phyloP scores from a whole-genome alignment of 2,888 invertebrate genomes.

The Nudaria mundana region DNA sequence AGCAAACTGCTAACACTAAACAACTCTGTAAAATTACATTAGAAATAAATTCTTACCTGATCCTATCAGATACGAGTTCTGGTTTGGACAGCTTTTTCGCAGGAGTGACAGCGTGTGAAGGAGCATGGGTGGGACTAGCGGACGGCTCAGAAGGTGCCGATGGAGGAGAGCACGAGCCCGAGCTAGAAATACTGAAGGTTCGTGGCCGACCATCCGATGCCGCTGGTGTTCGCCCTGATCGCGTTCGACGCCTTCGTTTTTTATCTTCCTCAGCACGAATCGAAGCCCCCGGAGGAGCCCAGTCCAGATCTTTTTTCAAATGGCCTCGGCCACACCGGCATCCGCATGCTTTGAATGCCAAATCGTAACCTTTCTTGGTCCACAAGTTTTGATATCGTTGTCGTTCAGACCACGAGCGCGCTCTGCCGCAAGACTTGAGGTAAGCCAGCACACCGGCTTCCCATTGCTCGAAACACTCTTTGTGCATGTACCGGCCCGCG shows the following conservation, averaged over 20 bases:
- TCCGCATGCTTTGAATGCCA: slow-evolving; percentile 96
- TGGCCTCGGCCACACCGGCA: slow-evolving; percentile 97
- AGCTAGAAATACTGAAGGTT: slow-evolving; percentile 89
- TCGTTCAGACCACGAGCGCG: slow-evolving; percentile 96
- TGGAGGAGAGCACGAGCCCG: slow-evolving; percentile 91
- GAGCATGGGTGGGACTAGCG: slow-evolving; percentile 85
- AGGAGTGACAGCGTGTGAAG: slow-evolving; percentile 72
- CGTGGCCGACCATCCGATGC: slow-evolving; percentile 81
- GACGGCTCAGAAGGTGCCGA: slow-evolving; percentile 89
- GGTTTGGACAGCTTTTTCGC: slow-evolving; percentile 88
- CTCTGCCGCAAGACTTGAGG: slow-evolving; percentile 94
- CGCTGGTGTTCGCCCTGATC: slow-evolving; percentile 61
- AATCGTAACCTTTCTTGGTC: slow-evolving; percentile 98
- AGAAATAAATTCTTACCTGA: slow-evolving; percentile 85
- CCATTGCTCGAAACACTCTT: slow-evolving; percentile 97
- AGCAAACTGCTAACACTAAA: no score
- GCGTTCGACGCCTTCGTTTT: slow-evolving; percentile 65
- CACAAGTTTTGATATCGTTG: slow-evolving; percentile 97
- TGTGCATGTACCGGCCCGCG: slow-evolving; percentile 96
- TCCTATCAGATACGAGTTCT: slow-evolving; percentile 89
- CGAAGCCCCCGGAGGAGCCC: slow-evolving; percentile 87
- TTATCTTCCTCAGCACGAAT: slow-evolving; percentile 74
- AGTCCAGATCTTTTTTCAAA: slow-evolving; percentile 96
- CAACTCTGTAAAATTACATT: no score
- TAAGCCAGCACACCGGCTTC: slow-evolving; percentile 94